These are phyloP conservation scores for Neotoxoptera formosana DNA, from an alignment of 1,140 invertebrate species.

Conservation along the genomic window DNA sequence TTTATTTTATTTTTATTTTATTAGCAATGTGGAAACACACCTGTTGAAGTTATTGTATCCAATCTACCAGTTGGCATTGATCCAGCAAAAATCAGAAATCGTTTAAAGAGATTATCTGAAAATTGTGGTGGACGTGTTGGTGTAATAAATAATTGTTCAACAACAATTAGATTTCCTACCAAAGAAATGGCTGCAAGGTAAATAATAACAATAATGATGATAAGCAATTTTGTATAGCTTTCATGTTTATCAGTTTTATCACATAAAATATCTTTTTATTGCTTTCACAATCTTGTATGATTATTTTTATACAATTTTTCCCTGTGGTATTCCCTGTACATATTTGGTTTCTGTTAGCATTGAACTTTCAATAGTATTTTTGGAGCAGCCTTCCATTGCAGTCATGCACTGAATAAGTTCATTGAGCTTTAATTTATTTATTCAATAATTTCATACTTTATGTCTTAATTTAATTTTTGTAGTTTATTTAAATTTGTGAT, in stretches of 20 bases:
- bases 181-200: conserved; percentile 78
- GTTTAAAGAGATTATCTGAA: conserved; percentile 75
- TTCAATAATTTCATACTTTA: conserved; percentile 54
- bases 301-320: conserved; percentile 49
- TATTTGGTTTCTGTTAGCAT: conserved; percentile 16
- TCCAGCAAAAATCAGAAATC: conserved; percentile 65
- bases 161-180: conserved; percentile 76
- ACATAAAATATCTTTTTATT: conserved; percentile 32
- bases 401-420: conserved; percentile 52
- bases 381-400: conserved; percentile 18
- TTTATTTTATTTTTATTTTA: conserved; percentile 6
- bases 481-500: conserved; percentile 56
- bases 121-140: conserved; percentile 84
- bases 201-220: conserved; percentile 59
- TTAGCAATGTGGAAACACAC: conserved; percentile 60
- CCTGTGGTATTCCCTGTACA: conserved; percentile 52
- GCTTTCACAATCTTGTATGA: conserved; percentile 18
- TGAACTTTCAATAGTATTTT: conserved; percentile 47
- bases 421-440: conserved; percentile 26
- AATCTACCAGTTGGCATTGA: conserved; percentile 66
- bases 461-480: conserved; percentile 50
- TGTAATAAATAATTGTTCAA: conserved; percentile 70
- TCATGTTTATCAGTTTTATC: conserved; percentile 51
- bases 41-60: conserved; percentile 64
- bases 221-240: background rate